Conservation (phyloP, 1,140 invertebrate genomes). For the Xylocopa sonorina region DNA sequence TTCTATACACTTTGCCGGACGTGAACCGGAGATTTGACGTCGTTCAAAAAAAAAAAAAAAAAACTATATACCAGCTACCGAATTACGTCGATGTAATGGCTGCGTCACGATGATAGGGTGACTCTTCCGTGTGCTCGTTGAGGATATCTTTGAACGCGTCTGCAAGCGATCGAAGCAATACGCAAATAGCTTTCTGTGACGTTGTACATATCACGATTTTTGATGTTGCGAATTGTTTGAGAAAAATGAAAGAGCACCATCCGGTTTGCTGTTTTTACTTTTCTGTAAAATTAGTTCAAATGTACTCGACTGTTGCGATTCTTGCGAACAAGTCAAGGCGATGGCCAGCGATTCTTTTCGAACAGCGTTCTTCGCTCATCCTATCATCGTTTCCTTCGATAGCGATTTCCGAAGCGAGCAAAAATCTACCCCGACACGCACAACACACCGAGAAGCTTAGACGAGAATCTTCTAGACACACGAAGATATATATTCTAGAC, state of each 20-base stretch:
- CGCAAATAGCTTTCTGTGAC: slow-evolving; percentile 36
- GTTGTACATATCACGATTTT: slow-evolving; percentile 58
- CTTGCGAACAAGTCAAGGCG: neutral
- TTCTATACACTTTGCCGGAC: too few species aligned
- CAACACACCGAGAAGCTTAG: slow-evolving; percentile 36
- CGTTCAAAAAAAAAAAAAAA: neutral
- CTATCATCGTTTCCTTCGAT: slow-evolving; percentile 29
- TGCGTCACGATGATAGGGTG: slow-evolving; percentile 24
- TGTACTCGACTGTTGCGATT: neutral
- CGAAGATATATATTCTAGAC: slow-evolving; percentile 9
- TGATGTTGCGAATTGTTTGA: slow-evolving; percentile 5
- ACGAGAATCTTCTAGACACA: slow-evolving; percentile 6
- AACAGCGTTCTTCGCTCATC: slow-evolving; percentile 7
- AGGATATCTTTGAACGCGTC: neutral
- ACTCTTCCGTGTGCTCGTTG: neutral
- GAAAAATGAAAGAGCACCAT: neutral
- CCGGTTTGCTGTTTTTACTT: neutral
- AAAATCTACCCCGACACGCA: slow-evolving; percentile 36
- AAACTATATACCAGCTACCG: neutral
- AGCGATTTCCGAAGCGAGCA: neutral
- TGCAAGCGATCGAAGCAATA: slow-evolving; percentile 34
- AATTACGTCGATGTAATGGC: neutral
- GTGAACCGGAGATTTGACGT: neutral
- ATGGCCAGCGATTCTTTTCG: neutral
- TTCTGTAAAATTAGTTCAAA: neutral